Evolutionary conservation across 2,113 vertebrate genomes (phyloP).

Genomic region (Piaya cayana): DNA sequence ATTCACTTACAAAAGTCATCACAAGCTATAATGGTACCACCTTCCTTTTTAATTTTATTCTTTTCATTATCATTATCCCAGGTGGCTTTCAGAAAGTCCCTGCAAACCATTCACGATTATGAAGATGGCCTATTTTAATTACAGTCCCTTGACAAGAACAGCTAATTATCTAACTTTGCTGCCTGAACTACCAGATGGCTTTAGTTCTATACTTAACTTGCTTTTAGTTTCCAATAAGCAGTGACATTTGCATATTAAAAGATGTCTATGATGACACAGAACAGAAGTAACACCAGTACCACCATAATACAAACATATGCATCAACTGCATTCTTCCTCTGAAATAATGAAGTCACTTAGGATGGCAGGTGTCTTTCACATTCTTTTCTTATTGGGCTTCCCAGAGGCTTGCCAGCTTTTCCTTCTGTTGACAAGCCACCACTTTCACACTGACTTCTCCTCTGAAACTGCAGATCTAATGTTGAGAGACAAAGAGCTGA

Average conservation of each 20-base stretch:
- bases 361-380: neutral
- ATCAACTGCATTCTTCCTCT: neutral
- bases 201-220: conserved; percentile 28
- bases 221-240: neutral
- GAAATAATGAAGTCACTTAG: neutral
- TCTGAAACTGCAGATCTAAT: neutral
- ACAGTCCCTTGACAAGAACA: conserved; percentile 57
- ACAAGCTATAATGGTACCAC: neutral
- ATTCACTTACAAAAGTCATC: neutral
- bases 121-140: conserved; percentile 65
- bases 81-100: conserved; percentile 49
- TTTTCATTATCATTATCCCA: conserved; percentile 60
- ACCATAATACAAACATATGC: neutral
- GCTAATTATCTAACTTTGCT: conserved; percentile 61
- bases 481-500: neutral
- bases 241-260: neutral
- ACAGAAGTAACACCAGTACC: neutral
- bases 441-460: neutral
- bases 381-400: neutral
- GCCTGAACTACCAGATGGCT: conserved; percentile 51
- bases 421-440: neutral
- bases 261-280: neutral
- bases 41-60: conserved; percentile 48
- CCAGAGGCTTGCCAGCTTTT: neutral
- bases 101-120: conserved; percentile 43